Conservation (phyloP, 1,140 invertebrate genomes). For the Drosophila biarmipes region DNA sequence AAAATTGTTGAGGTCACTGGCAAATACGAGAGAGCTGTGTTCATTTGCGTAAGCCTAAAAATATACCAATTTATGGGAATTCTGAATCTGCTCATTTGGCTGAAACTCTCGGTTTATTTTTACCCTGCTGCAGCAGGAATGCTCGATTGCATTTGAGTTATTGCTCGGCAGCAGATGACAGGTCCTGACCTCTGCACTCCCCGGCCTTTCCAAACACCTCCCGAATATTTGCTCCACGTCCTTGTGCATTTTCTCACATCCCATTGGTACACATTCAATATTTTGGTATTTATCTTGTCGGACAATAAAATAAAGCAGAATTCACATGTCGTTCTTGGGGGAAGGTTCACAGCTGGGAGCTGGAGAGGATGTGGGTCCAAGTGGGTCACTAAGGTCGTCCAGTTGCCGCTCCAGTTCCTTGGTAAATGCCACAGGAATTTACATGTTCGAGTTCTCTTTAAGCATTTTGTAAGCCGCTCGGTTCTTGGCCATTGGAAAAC, state of each 20-base stretch:
- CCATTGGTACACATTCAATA: slow-evolving; percentile 69
- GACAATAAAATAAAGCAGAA: slow-evolving; percentile 82
- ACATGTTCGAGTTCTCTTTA: slow-evolving; percentile 65
- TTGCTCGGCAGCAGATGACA: slow-evolving; percentile 66
- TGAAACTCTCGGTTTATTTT: neutral
- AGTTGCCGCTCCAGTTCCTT: slow-evolving; percentile 32
- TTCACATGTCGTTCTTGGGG: slow-evolving; percentile 10
- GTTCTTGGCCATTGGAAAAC: slow-evolving; percentile 36
- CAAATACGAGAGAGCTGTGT: slow-evolving; percentile 10
- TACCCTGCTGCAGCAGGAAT: slow-evolving; percentile 52
- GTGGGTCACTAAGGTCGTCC: slow-evolving; percentile 60
- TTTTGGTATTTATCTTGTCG: slow-evolving; percentile 82
- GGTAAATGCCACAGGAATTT: slow-evolving; percentile 68
- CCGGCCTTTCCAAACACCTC: slow-evolving; percentile 2
- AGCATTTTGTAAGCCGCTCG: slow-evolving; percentile 53
- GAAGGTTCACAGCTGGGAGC: no score
- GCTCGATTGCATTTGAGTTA: slow-evolving; percentile 82
- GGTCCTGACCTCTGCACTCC: slow-evolving; percentile 4
- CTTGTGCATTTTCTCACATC: slow-evolving; percentile 24
- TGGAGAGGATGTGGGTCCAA: slow-evolving; percentile 13
- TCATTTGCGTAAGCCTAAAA: slow-evolving; percentile 17
- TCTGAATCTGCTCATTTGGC: slow-evolving; percentile 3
- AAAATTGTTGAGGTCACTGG: slow-evolving; percentile 15
- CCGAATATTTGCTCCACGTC: slow-evolving; percentile 23
- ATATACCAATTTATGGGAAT: slow-evolving; percentile 18